These are phyloP conservation scores for Polypedilum vanderplanki DNA, from an alignment of 1,140 invertebrate species.

Conservation along the genomic window DNA sequence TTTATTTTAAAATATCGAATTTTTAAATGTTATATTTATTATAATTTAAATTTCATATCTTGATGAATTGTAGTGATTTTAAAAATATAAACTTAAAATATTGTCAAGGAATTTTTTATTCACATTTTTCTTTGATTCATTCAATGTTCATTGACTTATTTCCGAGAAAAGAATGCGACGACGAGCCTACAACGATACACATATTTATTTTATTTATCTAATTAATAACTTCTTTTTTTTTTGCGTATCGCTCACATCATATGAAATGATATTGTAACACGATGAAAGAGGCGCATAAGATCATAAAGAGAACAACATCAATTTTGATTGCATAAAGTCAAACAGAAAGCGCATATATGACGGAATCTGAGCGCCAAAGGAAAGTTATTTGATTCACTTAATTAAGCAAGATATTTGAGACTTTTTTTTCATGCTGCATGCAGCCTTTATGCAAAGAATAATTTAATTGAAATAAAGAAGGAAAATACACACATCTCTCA, in stretches of 20 bases:
- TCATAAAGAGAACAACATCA: neutral
- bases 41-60: too few species aligned
- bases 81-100: too few species aligned
- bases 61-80: too few species aligned
- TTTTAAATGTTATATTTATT: too few species aligned
- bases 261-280: neutral
- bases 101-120: too few species aligned
- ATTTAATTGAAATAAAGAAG: neutral
- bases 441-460: neutral
- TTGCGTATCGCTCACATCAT: neutral
- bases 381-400: slow-evolving; percentile 29
- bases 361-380: slow-evolving; percentile 23
- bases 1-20: too few species aligned
- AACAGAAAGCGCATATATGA: slow-evolving; percentile 12
- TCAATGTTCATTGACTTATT: neutral
- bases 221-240: slow-evolving; percentile 11
- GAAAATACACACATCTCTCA: neutral
- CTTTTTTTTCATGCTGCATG: neutral
- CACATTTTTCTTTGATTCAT: neutral
- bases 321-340: neutral
- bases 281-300: slow-evolving; percentile 7
- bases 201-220: slow-evolving; percentile 24
- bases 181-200: neutral
- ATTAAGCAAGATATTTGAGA: slow-evolving; percentile 27
- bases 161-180: slow-evolving; percentile 1